Percentiles rank a stretch among this genome's conserved stretches.
Conservation (phyloP, 2,797 vertebrate species). For the Xenopus petersii region DNA sequence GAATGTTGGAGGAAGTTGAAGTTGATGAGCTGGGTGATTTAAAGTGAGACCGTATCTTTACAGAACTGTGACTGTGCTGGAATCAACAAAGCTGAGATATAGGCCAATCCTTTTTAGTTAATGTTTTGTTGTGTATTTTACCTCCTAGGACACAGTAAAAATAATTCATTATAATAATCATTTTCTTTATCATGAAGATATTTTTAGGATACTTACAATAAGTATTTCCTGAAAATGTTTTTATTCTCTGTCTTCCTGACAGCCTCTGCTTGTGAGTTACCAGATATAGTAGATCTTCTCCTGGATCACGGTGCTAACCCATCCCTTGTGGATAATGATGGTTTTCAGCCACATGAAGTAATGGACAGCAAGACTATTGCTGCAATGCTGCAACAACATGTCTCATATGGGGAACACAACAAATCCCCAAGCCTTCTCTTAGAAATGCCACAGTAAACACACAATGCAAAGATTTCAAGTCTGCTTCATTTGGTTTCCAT, state of each 20-base stretch:
- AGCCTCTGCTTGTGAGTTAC: constrained; percentile 93
- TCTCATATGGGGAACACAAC: constrained; percentile 32
- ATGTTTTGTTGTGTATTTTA: too few relatives aligned
- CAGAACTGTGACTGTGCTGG: too few relatives aligned
- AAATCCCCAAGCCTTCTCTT: constrained; percentile 31
- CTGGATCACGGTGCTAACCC: constrained; percentile 85
- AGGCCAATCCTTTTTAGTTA: too few relatives aligned
- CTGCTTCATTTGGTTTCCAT: not conserved
- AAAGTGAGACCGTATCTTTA: too few relatives aligned
- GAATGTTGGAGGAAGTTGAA: too few relatives aligned
- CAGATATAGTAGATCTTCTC: constrained; percentile 89
- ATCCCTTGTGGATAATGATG: constrained; percentile 85
- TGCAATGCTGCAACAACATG: constrained; percentile 76
- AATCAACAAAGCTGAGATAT: too few relatives aligned
- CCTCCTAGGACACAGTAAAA: too few relatives aligned
- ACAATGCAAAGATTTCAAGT: not conserved
- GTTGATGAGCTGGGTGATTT: too few relatives aligned
- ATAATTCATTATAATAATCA: too few relatives aligned
- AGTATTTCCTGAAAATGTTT: too few relatives aligned
- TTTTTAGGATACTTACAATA: too few relatives aligned
- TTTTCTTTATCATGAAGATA: too few relatives aligned
- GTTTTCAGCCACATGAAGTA: constrained; percentile 88
- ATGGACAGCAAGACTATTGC: constrained; percentile 85
- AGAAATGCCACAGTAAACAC: constrained; percentile 32
- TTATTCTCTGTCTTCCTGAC: constrained; percentile 22